Conservation (phyloP, 2,797 vertebrate species). For the Orestias chungarensis region DNA sequence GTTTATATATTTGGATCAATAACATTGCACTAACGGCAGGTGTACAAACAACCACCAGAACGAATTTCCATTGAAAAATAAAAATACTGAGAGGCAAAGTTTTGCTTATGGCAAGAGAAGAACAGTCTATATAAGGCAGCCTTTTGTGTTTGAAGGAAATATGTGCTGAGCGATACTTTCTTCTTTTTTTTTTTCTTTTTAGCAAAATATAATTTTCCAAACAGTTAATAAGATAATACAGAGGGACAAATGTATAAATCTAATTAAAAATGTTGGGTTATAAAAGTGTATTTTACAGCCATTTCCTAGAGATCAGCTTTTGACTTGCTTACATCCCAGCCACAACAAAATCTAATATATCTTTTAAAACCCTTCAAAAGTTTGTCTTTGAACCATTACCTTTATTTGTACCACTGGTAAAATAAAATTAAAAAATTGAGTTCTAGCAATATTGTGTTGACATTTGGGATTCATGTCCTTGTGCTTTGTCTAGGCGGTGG, state of each 20-base stretch:
- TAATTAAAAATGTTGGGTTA: background rate
- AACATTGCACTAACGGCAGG: background rate
- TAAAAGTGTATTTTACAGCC: background rate
- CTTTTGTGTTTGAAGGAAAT: background rate
- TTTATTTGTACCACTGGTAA: conserved; percentile 6
- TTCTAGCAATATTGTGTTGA: conserved; percentile 29
- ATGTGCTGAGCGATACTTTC: background rate
- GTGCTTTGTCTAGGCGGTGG: conserved; percentile 30
- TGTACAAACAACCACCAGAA: background rate
- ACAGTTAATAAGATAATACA: background rate
- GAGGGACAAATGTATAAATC: too few relatives aligned
- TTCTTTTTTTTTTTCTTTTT: too few relatives aligned
- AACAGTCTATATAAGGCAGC: background rate
- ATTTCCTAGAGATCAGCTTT: background rate
- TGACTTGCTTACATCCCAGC: background rate
- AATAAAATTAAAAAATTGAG: conserved; percentile 41
- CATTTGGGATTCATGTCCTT: conserved; percentile 32
- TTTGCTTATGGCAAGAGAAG: background rate
- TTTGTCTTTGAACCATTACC: too few relatives aligned
- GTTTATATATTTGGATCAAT: background rate
- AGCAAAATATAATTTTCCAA: background rate
- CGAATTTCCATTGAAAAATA: background rate
- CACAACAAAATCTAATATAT: too few relatives aligned
- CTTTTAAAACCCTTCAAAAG: too few relatives aligned
- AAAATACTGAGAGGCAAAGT: too few relatives aligned